Evolutionary conservation across 2,113 vertebrate genomes (phyloP).

Genomic region (Aphyosemion australe): DNA sequence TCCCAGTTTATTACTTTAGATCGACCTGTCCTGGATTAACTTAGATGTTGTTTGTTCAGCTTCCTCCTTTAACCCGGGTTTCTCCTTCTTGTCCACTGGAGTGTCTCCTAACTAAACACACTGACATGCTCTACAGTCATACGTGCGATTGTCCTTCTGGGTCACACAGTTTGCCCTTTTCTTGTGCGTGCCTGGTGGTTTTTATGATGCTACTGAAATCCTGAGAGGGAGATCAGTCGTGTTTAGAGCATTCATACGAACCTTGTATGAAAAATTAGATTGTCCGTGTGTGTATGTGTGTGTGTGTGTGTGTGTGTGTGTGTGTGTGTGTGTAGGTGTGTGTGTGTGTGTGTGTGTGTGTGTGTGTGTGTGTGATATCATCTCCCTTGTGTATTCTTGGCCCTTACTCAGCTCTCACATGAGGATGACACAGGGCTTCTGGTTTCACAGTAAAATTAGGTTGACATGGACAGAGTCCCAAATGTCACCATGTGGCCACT

Average conservation of each 20-base stretch:
- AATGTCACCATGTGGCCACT: conserved; percentile 70
- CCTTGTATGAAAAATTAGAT: conserved; percentile 11
- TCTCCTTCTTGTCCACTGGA: conserved; percentile 35
- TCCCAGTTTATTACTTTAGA: too few relatives aligned
- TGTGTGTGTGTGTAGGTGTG: conserved; percentile 17
- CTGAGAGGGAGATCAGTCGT: conserved; percentile 15
- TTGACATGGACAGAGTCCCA: conserved; percentile 69
- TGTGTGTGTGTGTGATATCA: conserved; percentile 33
- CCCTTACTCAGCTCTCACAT: conserved; percentile 80
- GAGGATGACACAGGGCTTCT: conserved; percentile 75
- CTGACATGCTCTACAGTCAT: conserved; percentile 55
- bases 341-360: neutral
- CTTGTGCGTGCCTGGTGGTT: conserved; percentile 42
- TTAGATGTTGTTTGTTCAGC: too few relatives aligned
- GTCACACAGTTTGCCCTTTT: conserved; percentile 46
- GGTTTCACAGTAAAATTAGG: conserved; percentile 80
- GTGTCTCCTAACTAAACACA: conserved; percentile 26
- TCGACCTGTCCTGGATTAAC: too few relatives aligned
- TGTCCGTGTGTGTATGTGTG: neutral
- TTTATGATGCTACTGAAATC: conserved; percentile 25
- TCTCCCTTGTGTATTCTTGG: conserved; percentile 73
- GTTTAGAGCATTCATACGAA: conserved; percentile 1
- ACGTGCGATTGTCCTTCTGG: conserved; percentile 45
- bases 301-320: conserved; percentile 15
- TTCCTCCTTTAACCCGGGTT: neutral